Conservation (phyloP, 2,113 vertebrate species). For the Astur gentilis region DNA sequence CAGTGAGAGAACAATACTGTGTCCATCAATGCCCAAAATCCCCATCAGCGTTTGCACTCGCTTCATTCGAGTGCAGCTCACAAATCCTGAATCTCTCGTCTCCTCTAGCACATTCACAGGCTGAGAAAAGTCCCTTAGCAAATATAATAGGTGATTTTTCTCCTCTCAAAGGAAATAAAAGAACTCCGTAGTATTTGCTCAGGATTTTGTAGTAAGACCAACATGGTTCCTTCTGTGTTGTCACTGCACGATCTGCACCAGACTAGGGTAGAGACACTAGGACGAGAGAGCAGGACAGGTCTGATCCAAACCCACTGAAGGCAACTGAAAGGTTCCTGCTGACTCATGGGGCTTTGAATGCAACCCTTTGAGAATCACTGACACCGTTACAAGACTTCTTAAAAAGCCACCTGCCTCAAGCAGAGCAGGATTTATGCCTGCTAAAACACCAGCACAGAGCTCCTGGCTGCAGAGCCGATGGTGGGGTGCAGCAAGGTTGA, state of each 20-base stretch:
- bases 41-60: not conserved
- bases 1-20: not conserved
- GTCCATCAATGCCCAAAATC: not conserved
- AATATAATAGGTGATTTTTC: not conserved
- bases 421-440: rapidly evolving
- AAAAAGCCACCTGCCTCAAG: not conserved
- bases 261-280: not conserved
- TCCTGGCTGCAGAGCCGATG: not conserved
- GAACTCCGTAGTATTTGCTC: not conserved
- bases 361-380: not conserved
- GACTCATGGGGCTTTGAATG: not conserved
- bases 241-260: not conserved
- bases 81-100: not conserved
- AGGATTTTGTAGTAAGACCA: not conserved
- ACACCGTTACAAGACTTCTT: not conserved
- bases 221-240: rapidly evolving
- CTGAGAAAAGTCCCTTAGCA: not conserved
- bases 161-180: not conserved
- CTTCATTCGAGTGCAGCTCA: not conserved
- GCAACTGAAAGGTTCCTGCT: not conserved
- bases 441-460: not conserved
- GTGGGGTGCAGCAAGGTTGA: not conserved
- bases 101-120: not conserved
- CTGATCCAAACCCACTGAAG: not conserved
- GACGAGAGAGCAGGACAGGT: not conserved